A percentile compares a stretch with the other conserved stretches of the same genome.
Evolutionary conservation across 2,797 vertebrate genomes (phyloP).

Genomic region (Gallinago solitaria): DNA sequence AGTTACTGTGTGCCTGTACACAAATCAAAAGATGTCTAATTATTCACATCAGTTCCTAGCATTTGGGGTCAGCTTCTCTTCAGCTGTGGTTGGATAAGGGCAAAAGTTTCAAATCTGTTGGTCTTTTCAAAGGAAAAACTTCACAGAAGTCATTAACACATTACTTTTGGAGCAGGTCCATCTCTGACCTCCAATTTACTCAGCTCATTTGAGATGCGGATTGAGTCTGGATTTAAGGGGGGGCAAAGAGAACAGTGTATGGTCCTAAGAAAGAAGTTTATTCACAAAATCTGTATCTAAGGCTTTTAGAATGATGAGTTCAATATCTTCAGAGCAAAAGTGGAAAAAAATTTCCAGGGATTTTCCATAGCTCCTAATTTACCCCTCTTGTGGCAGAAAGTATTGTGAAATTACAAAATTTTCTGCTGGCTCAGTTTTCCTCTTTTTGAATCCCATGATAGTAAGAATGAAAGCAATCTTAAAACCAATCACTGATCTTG

Average conservation of each 20-base stretch:
- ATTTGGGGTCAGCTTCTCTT: neutral
- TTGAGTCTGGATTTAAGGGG: neutral
- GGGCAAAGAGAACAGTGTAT: neutral
- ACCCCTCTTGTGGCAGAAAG: neutral
- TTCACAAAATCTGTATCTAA: neutral
- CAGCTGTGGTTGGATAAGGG: neutral
- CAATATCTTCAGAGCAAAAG: neutral
- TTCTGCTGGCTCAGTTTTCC: constrained; percentile 1
- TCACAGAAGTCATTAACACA: neutral
- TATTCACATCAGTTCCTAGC: neutral
- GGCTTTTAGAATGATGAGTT: neutral
- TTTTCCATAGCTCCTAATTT: neutral
- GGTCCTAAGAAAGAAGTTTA: neutral
- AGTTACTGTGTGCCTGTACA: neutral
- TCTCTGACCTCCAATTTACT: neutral
- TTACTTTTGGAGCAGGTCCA: neutral
- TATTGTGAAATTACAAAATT: neutral
- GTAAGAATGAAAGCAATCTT: constrained; percentile 40
- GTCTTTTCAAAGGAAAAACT: neutral
- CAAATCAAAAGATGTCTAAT: neutral
- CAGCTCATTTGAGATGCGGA: neutral
- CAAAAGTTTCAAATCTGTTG: neutral
- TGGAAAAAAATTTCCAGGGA: neutral
- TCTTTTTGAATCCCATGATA: constrained; percentile 10
- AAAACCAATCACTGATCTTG: constrained; percentile 7